A percentile compares a stretch with the other conserved stretches of the same genome.
phyloP scores from a whole-genome alignment of 2,113 vertebrate species.

The Atractosteus spatula region DNA sequence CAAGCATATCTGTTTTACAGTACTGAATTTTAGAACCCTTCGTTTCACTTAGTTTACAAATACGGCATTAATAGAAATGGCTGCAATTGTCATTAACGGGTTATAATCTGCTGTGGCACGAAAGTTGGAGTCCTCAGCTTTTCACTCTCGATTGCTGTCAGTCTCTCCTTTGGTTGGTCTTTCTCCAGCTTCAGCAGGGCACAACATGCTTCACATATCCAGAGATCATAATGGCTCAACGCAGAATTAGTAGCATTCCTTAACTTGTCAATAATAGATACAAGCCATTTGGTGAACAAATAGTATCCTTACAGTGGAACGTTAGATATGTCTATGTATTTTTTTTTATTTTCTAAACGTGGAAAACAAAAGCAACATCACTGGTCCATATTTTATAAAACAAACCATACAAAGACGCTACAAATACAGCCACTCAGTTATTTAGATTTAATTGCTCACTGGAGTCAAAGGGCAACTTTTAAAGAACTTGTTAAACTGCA shows the following conservation, averaged over 20 bases:
- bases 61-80: too few species aligned
- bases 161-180: constrained; percentile 39
- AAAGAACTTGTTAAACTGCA: too few species aligned
- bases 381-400: too few species aligned
- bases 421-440: too few species aligned
- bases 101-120: not conserved
- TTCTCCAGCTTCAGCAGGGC: constrained; percentile 31
- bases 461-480: not conserved
- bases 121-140: not conserved
- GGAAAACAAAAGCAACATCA: too few species aligned
- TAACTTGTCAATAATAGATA: not conserved
- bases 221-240: constrained; percentile 47
- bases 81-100: too few species aligned
- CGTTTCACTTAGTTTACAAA: too few species aligned
- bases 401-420: too few species aligned
- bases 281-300: too few species aligned
- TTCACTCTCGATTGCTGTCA: constrained; percentile 42
- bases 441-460: not conserved
- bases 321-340: not conserved
- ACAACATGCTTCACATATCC: constrained; percentile 38
- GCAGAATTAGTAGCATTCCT: constrained; percentile 29
- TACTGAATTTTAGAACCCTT: too few species aligned
- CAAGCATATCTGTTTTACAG: too few species aligned
- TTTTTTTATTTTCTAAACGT: not conserved
- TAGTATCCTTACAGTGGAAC: not conserved